Conservation (phyloP, 2,797 vertebrate species). For the Heteromormyrus szaboi region DNA sequence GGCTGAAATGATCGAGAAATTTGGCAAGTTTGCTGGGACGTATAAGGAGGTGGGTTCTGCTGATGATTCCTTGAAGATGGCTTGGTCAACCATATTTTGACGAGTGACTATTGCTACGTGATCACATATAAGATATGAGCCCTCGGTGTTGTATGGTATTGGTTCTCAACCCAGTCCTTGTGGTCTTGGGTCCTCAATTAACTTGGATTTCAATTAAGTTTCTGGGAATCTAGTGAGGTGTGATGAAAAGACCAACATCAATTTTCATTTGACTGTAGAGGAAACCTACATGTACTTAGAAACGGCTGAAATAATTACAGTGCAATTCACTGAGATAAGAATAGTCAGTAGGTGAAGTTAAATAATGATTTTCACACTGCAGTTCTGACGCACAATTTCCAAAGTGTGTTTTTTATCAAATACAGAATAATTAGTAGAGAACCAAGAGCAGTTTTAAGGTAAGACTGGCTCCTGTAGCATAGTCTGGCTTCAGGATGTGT, state of each 20-base stretch:
- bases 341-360: neutral
- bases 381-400: neutral
- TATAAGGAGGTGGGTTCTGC: conserved; percentile 80
- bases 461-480: neutral
- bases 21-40: conserved; percentile 87
- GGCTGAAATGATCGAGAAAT: conserved; percentile 98
- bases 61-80: neutral
- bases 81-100: neutral
- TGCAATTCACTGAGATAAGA: neutral
- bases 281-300: neutral
- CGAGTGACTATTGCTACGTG: neutral
- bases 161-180: neutral
- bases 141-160: neutral
- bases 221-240: neutral
- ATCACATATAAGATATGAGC: neutral
- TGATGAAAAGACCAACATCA: neutral
- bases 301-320: neutral
- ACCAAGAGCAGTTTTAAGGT: neutral
- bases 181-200: neutral
- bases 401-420: neutral
- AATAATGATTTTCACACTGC: neutral
- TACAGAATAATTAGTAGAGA: neutral
- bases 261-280: neutral
- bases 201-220: neutral
- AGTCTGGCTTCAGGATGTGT: neutral